These are phyloP conservation scores for Antheraea assamensis DNA, from an alignment of 2,888 invertebrate genomes.

Conservation along the genomic window DNA sequence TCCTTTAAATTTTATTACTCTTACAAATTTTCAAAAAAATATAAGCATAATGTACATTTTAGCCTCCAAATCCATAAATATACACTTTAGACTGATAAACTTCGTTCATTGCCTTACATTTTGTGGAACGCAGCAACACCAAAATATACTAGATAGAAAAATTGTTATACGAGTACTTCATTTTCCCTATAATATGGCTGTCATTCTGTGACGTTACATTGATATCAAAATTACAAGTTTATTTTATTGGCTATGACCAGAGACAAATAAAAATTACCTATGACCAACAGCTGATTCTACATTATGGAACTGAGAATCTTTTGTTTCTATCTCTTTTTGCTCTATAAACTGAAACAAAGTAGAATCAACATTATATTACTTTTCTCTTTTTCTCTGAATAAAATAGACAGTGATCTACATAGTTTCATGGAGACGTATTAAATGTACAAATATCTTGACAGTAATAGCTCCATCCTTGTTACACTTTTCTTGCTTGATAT, in stretches of 20 bases:
- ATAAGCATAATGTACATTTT: no score
- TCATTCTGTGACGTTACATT: not conserved
- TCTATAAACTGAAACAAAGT: constrained; percentile 8
- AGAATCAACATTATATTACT: constrained; percentile 7
- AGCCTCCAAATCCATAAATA: no score
- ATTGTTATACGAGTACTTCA: no score
- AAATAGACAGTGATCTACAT: constrained; percentile 27
- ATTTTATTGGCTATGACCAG: no score
- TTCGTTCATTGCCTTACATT: no score
- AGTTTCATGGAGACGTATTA: constrained; percentile 4
- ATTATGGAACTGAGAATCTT: constrained; percentile 39
- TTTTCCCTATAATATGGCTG: not conserved
- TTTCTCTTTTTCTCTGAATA: constrained; percentile 26
- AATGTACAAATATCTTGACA: not conserved
- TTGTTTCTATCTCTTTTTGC: constrained; percentile 41
- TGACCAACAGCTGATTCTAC: constrained; percentile 61
- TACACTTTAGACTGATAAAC: no score
- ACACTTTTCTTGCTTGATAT: constrained; percentile 38
- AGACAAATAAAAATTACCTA: constrained; percentile 22
- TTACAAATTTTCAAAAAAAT: no score
- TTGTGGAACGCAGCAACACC: no score
- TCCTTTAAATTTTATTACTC: no score
- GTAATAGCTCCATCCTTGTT: constrained; percentile 34
- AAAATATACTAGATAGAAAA: no score
- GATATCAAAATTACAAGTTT: not conserved